Evolutionary conservation across 2,888 invertebrate species (phyloP), one percentile per base, ranked within the genome.

Genomic region (Amphipoea oculea): DNA sequence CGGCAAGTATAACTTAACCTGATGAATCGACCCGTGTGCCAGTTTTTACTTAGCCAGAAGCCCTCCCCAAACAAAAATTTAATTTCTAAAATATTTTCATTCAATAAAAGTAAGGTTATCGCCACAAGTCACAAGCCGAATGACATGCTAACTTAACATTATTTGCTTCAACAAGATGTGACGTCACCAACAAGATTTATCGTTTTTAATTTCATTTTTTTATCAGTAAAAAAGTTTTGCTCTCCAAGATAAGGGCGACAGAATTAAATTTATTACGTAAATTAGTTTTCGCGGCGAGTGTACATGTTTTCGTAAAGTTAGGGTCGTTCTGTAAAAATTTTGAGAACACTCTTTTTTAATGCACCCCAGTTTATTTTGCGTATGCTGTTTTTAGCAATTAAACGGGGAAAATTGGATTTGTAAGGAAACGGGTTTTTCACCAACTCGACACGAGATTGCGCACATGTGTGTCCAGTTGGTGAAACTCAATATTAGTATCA

Each of bases 141-240:
- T 81, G 85, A 85, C 77, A 81, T 86, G 69, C 81, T 54, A 78
- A 86, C 82, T 80, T 76, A 83, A 85, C 82, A 86, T 82, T 85
- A 90, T 88, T 87, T 86, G 79, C 81, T 67, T 48, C 69, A 82
- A 84, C 86, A 82, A 87, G 87, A 86, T 79, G 79, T 84, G 83
- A 86, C 83, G 78, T 80, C 79, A 82, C 79, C 73, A 82, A 82
- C 60, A 81, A 88, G 90, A 90, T 90, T 90, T 89, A 90, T 90
- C 83, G 80, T 84, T 83, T 85, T 88, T 90, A 89, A 89, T 90
- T 90, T 87, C 76, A 79, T 73, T 85, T 83, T 86, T 81, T 86
- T 84, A 78, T 87, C 86, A 88, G 73, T 76, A 29, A 68, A 83
- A 83, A 88, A 82, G 57, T 88, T 88, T 85, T 70, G 72, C 75